phyloP scores from a whole-genome alignment of 2,797 vertebrate species.

The Mycteria americana region DNA sequence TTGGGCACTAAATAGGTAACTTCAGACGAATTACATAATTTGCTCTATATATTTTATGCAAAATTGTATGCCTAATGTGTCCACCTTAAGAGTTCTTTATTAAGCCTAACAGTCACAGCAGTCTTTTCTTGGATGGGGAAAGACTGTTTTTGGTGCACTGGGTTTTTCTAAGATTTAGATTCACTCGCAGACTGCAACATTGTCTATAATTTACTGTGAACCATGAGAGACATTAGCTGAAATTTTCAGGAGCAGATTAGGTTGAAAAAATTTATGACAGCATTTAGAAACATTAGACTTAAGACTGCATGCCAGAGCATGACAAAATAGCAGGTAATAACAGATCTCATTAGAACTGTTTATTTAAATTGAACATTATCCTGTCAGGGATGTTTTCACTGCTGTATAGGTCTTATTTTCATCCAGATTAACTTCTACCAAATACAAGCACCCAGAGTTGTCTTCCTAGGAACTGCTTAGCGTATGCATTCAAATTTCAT shows the following conservation, averaged over 20 bases:
- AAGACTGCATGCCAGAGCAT: constrained; percentile 65
- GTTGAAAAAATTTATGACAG: constrained; percentile 72
- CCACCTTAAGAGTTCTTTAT: neutral
- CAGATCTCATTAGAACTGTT: constrained; percentile 76
- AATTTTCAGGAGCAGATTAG: constrained; percentile 70
- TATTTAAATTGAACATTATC: constrained; percentile 76
- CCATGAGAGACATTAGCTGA: constrained; percentile 47
- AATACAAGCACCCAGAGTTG: constrained; percentile 5
- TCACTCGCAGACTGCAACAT: neutral
- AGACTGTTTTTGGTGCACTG: neutral
- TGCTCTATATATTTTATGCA: neutral
- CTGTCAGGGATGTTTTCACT: constrained; percentile 69
- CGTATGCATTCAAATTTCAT: neutral
- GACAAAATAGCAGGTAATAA: constrained; percentile 72
- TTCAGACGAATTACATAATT: neutral
- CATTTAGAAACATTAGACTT: constrained; percentile 66
- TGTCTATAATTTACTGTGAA: constrained; percentile 27
- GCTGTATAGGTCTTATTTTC: constrained; percentile 35
- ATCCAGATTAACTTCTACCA: constrained; percentile 39
- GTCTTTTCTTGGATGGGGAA: neutral
- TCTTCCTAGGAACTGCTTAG: neutral
- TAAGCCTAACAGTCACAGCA: neutral
- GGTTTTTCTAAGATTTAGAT: neutral
- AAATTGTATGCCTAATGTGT: neutral
- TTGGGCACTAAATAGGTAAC: neutral